Base-by-base conservation (phyloP, 2,113 vertebrate species). In the Xyrauchen texanus region DNA sequence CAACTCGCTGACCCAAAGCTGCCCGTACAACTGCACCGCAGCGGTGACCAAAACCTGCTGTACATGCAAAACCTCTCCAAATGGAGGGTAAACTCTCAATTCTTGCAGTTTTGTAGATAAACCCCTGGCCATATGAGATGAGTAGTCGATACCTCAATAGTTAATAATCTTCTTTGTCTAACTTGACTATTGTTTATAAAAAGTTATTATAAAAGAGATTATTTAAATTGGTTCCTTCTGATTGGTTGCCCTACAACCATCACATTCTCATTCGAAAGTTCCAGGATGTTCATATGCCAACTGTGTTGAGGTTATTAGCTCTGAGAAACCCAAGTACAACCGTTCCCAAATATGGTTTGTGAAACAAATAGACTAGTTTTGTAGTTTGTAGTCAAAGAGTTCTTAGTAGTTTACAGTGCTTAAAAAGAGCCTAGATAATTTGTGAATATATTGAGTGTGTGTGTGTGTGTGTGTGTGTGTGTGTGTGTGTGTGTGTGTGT, bases 121-220 rank as follows among this genome's bases (percentile, higher is more conserved):
- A 49, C 62, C 72, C 80, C 15, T 45, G 79, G 74, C 80, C 65
- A 69, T 82, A 83, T 79, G 85, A 83, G 64, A 86, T 45, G 73
- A 77, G 16, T 71, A 83, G 62, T 73, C 51, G 65, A 76, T 92
- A 91, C 90, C 90, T 92, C 90, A 89, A 77, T 82, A 82, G 12
- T 86, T 87, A 87, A 67, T 88, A 86, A 8, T 85, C 79, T 84
- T 84, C 81, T 34, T 52, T 66, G 8, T 57, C 52, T 60, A 12
- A 51, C 12, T 78, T 60, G 62, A 57, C 12, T 58, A 6, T 16
- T 11, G 8, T 53, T 72, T 66, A 12, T 16, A 13, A 12, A 46
- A 15, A n/a, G 10, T 45, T 42, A 72, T 68, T 77, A 44, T 57
- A 7, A 42, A 44, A 46, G 15, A 67, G 78, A 71, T 64, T 52